These are phyloP conservation scores for Arizona elegans DNA, from an alignment of 2,113 vertebrate species.

Conservation along the genomic window DNA sequence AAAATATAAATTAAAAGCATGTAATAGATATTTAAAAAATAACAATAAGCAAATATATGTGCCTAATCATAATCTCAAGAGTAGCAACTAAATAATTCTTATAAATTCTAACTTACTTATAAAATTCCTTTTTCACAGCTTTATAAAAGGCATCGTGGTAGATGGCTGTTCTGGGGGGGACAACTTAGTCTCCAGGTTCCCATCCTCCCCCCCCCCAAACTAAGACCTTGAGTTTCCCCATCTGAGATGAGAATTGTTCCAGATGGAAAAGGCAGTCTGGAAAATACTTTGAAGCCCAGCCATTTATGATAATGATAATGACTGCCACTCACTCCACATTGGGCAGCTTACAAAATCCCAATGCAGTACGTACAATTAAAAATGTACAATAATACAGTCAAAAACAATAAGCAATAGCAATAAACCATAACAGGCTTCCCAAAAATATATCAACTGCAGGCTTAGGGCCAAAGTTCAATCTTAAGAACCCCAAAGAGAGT, in stretches of 20 bases:
- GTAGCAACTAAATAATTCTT: not conserved
- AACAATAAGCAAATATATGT: not conserved
- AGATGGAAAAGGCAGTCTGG: not conserved
- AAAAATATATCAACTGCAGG: not conserved
- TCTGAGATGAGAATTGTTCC: not conserved
- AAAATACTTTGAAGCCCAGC: not conserved
- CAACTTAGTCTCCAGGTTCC: not conserved
- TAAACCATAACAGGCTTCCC: not conserved
- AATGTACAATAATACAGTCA: not conserved
- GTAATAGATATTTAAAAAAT: not conserved
- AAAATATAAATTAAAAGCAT: not conserved
- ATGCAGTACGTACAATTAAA: not conserved
- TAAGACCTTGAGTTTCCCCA: not conserved
- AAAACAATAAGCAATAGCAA: not conserved
- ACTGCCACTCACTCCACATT: not conserved
- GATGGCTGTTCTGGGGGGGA: not conserved
- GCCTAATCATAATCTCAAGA: not conserved
- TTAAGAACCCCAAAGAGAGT: not conserved
- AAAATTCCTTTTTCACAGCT: not conserved
- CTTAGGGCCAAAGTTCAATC: not conserved
- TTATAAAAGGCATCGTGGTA: not conserved
- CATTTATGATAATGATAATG: not conserved
- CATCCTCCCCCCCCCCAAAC: not conserved
- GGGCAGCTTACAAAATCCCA: not conserved
- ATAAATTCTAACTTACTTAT: not conserved